Conservation (phyloP, 2,113 vertebrate genomes). For the Phalacrocorax pelagicus region DNA sequence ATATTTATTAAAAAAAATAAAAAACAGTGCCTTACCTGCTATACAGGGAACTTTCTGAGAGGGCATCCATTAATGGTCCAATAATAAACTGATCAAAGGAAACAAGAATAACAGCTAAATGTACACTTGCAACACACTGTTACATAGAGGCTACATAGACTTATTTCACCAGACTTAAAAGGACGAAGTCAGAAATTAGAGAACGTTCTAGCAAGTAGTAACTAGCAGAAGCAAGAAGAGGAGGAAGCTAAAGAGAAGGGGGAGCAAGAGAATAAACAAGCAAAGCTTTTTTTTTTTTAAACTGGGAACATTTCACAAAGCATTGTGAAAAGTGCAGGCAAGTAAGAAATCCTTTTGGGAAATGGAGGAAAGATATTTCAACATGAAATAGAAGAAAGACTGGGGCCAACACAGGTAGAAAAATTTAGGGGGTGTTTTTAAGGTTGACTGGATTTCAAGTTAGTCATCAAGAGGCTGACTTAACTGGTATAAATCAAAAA, state of each 20-base stretch:
- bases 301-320: background rate
- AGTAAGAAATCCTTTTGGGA: background rate
- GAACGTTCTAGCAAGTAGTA: background rate
- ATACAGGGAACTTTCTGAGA: conserved; percentile 90
- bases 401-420: background rate
- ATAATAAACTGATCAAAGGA: conserved; percentile 79
- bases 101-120: background rate
- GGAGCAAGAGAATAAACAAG: background rate
- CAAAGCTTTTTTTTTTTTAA: background rate
- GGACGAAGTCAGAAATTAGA: background rate
- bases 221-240: background rate
- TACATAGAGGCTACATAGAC: background rate
- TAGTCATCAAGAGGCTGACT: background rate
- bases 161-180: background rate
- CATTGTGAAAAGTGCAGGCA: background rate
- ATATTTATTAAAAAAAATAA: background rate
- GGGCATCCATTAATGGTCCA: conserved; percentile 89
- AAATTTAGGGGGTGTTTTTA: background rate
- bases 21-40: conserved; percentile 76
- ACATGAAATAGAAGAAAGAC: background rate
- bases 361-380: background rate
- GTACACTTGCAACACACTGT: background rate
- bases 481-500: background rate
- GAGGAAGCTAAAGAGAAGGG: background rate
- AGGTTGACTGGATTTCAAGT: background rate